Evolutionary conservation across 2,888 invertebrate genomes (phyloP).

Genomic region (Mesochorus sp.): DNA sequence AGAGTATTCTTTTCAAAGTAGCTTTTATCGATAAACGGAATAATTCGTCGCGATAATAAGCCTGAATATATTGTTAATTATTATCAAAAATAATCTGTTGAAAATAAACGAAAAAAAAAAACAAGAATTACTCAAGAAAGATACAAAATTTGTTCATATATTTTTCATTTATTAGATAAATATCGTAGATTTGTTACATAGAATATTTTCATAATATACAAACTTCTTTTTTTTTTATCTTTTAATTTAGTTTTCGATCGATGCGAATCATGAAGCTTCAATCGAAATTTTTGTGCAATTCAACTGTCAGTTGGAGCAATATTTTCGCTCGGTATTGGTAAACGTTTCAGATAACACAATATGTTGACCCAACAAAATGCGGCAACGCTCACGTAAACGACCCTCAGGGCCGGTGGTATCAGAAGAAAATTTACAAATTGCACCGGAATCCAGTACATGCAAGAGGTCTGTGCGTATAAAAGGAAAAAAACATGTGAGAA

Average conservation of each 20-base stretch:
- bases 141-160: too few relatives aligned
- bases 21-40: slow-evolving; percentile 42
- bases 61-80: slow-evolving; percentile 57
- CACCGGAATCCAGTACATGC: slow-evolving; percentile 92
- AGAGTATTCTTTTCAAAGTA: slow-evolving; percentile 44
- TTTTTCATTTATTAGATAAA: slow-evolving; percentile 34
- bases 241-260: not conserved
- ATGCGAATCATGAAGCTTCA: not conserved
- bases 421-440: slow-evolving; percentile 90
- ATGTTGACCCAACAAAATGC: slow-evolving; percentile 94
- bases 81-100: slow-evolving; percentile 42
- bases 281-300: not conserved
- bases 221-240: not conserved
- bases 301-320: slow-evolving; percentile 14
- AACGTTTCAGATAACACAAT: slow-evolving; percentile 89
- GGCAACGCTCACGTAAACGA: slow-evolving; percentile 90
- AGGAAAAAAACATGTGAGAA: not conserved
- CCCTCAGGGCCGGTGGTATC: slow-evolving; percentile 88
- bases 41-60: slow-evolving; percentile 40
- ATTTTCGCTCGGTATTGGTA: slow-evolving; percentile 58
- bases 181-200: slow-evolving; percentile 13
- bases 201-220: slow-evolving; percentile 28
- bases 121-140: slow-evolving; percentile 1
- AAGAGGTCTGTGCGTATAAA: slow-evolving; percentile 87
- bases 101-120: slow-evolving; percentile 42